phyloP scores from a whole-genome alignment of 1,140 invertebrate genomes.

The Meloidogyne hapla region DNA sequence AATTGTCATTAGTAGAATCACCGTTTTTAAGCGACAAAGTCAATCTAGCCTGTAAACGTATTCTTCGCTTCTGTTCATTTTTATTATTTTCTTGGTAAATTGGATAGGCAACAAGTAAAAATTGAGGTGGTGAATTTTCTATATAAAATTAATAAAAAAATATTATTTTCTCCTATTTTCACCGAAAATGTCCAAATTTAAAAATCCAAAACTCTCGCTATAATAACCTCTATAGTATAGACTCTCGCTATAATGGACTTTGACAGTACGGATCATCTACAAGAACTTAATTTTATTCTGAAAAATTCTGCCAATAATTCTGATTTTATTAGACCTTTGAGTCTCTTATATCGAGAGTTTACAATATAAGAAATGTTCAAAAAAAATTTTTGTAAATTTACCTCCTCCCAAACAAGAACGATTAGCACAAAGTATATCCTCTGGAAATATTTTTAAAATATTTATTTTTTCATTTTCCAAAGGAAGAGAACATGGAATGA shows the following conservation, averaged over 20 bases:
- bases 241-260: too few species aligned
- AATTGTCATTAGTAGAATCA: too few species aligned
- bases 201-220: too few species aligned
- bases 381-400: neutral
- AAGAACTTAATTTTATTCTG: too few species aligned
- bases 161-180: too few species aligned
- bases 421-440: neutral
- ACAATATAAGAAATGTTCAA: too few species aligned
- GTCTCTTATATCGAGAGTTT: too few species aligned
- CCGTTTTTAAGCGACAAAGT: neutral
- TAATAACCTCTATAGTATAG: too few species aligned
- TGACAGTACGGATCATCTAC: too few species aligned
- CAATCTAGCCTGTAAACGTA: neutral
- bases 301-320: too few species aligned
- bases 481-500: neutral
- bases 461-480: neutral
- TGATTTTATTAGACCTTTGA: too few species aligned
- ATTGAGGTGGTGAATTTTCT: neutral
- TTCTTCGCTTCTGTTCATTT: neutral
- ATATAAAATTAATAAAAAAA: neutral
- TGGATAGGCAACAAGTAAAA: neutral
- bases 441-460: slow-evolving; percentile 1
- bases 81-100: neutral
- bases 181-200: too few species aligned
- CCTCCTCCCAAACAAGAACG: neutral